Conservation (phyloP, 2,797 vertebrate species). For the Cyprinella venusta region DNA sequence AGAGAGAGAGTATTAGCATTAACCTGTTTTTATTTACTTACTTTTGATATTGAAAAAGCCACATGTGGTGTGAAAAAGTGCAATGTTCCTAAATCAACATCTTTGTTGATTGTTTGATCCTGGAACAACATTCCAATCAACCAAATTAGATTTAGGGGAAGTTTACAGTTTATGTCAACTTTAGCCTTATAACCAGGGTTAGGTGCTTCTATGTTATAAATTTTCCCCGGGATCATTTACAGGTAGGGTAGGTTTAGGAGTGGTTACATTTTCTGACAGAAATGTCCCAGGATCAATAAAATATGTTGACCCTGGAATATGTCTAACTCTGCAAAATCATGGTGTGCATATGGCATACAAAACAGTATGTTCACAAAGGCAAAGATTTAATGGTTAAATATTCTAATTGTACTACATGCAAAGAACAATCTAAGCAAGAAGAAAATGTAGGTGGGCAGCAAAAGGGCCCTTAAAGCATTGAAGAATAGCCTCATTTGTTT, state of each 20-base stretch:
- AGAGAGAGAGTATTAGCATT: neutral
- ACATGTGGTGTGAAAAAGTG: neutral
- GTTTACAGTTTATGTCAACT: neutral
- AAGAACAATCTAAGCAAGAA: neutral
- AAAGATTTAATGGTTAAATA: neutral
- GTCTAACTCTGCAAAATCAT: neutral
- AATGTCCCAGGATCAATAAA: neutral
- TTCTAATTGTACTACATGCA: neutral
- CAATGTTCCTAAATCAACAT: neutral
- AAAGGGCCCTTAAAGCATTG: neutral
- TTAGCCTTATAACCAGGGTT: neutral
- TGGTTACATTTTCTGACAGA: neutral
- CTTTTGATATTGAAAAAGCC: neutral
- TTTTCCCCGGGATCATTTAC: neutral
- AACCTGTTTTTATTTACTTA: neutral
- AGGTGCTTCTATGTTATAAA: neutral
- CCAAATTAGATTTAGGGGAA: neutral
- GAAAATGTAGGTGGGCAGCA: neutral
- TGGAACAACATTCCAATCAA: neutral
- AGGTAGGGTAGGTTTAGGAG: neutral
- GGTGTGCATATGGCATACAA: neutral
- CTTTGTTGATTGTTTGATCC: neutral
- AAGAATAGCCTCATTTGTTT: conserved; percentile 23
- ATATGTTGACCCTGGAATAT: neutral
- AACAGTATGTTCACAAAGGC: neutral